Evolutionary conservation across 1,140 invertebrate species (phyloP).

Genomic region (Diorhabda carinulata): DNA sequence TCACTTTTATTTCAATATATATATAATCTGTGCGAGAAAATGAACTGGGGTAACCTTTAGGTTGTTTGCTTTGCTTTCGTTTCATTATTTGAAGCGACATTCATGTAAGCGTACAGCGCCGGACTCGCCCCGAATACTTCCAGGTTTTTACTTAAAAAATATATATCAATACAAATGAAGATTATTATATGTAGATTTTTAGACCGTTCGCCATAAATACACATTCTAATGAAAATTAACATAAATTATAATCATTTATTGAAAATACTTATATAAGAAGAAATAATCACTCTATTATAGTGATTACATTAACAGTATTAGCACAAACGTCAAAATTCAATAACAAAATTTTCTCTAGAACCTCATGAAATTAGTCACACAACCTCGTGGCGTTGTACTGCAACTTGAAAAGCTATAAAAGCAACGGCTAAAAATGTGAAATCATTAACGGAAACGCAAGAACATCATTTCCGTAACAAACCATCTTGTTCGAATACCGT

Average conservation of each 20-base stretch:
- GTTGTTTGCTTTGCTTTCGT: slow-evolving; percentile 2
- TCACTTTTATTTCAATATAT: slow-evolving; percentile 1
- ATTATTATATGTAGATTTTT: no score
- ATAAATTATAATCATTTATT: no score
- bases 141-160: no score
- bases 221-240: no score
- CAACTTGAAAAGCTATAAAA: neutral
- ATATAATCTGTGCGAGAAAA: neutral
- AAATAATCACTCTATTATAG: no score
- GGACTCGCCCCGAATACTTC: neutral
- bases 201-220: no score
- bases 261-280: no score
- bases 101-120: neutral
- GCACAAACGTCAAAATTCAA: no score
- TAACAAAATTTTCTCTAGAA: no score
- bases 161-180: no score
- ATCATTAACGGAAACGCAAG: slow-evolving; percentile 3
- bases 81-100: slow-evolving; percentile 2
- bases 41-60: slow-evolving; percentile 1
- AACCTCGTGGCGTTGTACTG: neutral
- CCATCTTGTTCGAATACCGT: slow-evolving; percentile 5
- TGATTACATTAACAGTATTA: no score
- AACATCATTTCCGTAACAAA: slow-evolving; percentile 9
- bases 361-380: no score
- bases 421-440: neutral